A percentile compares a stretch with the other conserved stretches of the same genome.
Conservation (phyloP, 2,113 vertebrate species). For the Ailuropoda melanoleuca region DNA sequence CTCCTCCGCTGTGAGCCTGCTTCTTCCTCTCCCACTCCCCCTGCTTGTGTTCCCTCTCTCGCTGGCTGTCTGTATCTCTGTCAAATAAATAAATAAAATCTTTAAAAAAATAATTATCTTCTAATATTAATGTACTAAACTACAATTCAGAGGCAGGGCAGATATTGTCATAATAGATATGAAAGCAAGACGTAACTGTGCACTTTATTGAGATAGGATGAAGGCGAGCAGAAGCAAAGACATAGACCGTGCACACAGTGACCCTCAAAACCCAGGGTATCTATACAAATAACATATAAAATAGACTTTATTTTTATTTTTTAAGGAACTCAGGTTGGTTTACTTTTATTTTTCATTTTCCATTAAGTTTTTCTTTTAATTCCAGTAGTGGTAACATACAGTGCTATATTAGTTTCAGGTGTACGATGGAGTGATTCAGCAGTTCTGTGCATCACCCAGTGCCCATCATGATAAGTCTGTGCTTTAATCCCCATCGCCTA, state of each 20-base stretch:
- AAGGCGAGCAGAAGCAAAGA: neutral
- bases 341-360: neutral
- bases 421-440: neutral
- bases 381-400: neutral
- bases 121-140: neutral
- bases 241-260: rapidly evolving
- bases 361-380: neutral
- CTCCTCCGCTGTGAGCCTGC: too few relatives aligned
- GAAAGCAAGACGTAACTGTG: neutral
- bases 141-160: neutral
- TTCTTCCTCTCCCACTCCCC: too few relatives aligned
- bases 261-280: too few relatives aligned
- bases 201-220: neutral
- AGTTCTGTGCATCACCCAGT: neutral
- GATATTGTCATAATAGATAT: neutral
- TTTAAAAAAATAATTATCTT: neutral
- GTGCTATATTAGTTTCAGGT: neutral
- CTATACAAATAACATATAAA: neutral
- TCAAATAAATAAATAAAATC: too few relatives aligned
- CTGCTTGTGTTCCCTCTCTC: too few relatives aligned
- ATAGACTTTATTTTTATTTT: neutral
- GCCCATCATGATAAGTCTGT: neutral
- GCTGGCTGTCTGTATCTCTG: too few relatives aligned
- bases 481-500: neutral
- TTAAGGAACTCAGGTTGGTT: neutral